Percentiles rank a stretch among this genome's conserved stretches.
Conservation (phyloP, 2,888 invertebrate genomes). For the Meghimatium bilineatum region DNA sequence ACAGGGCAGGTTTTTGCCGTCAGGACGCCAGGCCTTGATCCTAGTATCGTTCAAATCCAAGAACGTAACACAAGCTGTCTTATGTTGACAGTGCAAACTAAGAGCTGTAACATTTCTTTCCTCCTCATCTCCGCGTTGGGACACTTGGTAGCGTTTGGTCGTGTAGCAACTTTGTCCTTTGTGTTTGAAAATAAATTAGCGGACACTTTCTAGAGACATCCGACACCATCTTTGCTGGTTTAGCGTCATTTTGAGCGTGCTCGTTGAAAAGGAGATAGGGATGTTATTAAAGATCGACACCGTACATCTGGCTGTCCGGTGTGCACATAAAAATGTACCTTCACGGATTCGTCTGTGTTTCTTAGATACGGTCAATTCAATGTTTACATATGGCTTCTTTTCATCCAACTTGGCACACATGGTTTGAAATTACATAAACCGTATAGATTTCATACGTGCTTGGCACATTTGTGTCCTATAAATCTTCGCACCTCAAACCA, state of each 20-base stretch:
- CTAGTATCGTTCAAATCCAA: not conserved
- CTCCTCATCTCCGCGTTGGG: conserved; percentile 33
- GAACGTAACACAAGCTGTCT: conserved; percentile 17
- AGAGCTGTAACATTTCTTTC: conserved; percentile 41
- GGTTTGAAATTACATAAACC: conserved; percentile 40
- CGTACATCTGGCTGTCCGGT: conserved; percentile 46
- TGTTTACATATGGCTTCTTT: conserved; percentile 27
- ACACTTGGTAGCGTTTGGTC: conserved; percentile 13
- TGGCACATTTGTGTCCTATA: conserved; percentile 21
- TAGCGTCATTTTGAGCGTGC: conserved; percentile 48
- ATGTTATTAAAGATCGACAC: conserved; percentile 44
- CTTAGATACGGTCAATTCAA: conserved; percentile 32
- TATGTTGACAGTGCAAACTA: conserved; percentile 39
- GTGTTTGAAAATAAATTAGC: conserved; percentile 52
- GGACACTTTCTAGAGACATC: conserved; percentile 48
- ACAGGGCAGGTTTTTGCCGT: not conserved
- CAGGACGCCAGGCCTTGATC: not conserved
- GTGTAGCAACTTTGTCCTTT: conserved; percentile 51
- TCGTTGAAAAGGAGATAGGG: conserved; percentile 38
- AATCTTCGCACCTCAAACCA: conserved; percentile 34
- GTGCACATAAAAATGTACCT: conserved; percentile 41
- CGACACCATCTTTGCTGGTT: conserved; percentile 44
- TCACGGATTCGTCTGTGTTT: conserved; percentile 23
- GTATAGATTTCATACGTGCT: conserved; percentile 41
- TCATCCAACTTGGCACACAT: conserved; percentile 27